A percentile compares a stretch with the other conserved stretches of the same genome.
These are phyloP conservation scores for Smutsia gigantea DNA, from an alignment of 2,797 vertebrate species.

Conservation along the genomic window DNA sequence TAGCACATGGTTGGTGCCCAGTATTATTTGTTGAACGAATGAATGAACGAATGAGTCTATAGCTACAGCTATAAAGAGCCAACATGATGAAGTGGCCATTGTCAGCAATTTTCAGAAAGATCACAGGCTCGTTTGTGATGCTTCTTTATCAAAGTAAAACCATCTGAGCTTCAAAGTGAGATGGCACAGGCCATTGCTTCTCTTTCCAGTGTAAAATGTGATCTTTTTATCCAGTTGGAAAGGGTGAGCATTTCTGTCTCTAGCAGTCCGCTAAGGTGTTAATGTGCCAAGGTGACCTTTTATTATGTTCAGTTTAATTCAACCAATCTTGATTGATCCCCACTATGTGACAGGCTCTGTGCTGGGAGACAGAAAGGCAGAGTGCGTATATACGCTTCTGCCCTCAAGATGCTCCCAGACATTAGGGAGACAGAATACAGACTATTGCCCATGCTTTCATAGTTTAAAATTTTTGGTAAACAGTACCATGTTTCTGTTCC, in stretches of 20 bases:
- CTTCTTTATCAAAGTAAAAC: slow-evolving; percentile 18
- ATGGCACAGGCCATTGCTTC: background rate
- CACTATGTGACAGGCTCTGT: background rate
- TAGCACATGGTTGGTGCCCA: background rate
- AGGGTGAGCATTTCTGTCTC: background rate
- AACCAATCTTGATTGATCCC: background rate
- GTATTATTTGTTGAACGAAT: background rate
- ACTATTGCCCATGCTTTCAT: background rate
- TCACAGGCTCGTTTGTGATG: background rate
- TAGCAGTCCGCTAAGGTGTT: background rate
- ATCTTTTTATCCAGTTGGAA: background rate
- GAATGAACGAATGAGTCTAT: background rate
- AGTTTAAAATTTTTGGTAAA: background rate
- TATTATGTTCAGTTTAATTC: background rate
- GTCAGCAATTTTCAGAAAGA: background rate
- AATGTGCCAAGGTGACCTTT: background rate
- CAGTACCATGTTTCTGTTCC: background rate
- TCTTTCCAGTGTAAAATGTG: background rate
- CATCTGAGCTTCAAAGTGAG: background rate
- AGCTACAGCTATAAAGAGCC: background rate
- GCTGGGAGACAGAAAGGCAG: background rate
- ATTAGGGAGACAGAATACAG: background rate
- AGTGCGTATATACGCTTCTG: background rate
- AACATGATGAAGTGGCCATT: background rate
- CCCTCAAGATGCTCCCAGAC: background rate